Base-by-base conservation (phyloP, 2,797 vertebrate genomes). In the Limosa lapponica region DNA sequence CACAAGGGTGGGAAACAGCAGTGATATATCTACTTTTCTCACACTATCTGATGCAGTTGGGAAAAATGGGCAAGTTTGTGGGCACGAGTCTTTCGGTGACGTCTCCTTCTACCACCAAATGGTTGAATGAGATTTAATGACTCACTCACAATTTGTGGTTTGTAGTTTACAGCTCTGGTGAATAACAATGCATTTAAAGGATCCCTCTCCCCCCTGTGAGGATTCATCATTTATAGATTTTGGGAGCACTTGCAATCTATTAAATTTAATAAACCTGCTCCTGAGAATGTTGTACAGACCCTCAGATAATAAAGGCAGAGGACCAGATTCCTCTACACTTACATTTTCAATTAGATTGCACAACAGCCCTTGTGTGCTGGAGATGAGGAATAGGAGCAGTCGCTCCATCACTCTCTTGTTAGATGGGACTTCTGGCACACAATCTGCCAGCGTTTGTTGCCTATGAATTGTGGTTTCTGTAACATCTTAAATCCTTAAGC, bases 301-400 rank as follows among this genome's bases (percentile, higher is more conserved):
- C 61, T 70, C 59, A 59, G 75, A 86, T 82, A 84, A 89, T 64
- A 87, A 81, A 30, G 61, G 43, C 41, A 79, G 46, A 72, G n/a
- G 36, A 44, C 30, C 34, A 82, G 44, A 25, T 34, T 88, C 43
- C 48, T 84, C 51, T 73, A 27, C 44, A 18, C 58, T 86, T 87
- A 70, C 32, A 70, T 95, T 96, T 95, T 94, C 94, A 89, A 87
- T 87, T 95, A 95, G 72, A 67, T 43, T 41, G 49, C 54, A 37
- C 67, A 95, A 57, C 82, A 91, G 57, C 67, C 58, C 34, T 79
- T 78, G 80, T 1, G 3, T 64, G 55, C 87, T 82, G 81, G 51
- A 1, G 7, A 32, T 93, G 90, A 93, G 65, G 69, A 59, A 92
- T 64, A 89, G 77, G 61, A 92, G 55, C 70, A 79, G 64, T 85